Base-by-base conservation (phyloP, 1,140 invertebrate genomes). In the Drosophila bocki region DNA sequence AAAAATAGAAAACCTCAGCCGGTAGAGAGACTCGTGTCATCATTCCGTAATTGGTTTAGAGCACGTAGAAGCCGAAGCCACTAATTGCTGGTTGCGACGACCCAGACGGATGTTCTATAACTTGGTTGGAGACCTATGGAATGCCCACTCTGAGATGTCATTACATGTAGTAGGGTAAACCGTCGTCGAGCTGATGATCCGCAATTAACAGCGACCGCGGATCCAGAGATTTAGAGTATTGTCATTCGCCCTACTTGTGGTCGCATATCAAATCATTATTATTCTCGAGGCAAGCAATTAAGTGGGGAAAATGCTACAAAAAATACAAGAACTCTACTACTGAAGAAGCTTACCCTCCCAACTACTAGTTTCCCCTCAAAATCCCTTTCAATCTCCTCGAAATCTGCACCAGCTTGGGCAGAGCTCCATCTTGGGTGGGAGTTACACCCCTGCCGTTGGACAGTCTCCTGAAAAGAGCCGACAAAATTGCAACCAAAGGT, bases 401-500 rank as follows among this genome's bases (percentile, higher is more conserved):
- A 26, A 26, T 48, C 47, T 29, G 1, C 5, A 13, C 26, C 0
- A 26, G 13, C 26, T 29, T 50, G 15, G 0, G 9, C n/a, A 15
- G 29, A 33, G 29, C n/a, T 35, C 29, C 29, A 33, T 12, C 48
- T 51, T 50, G 48, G 29, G 26, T 22, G 11, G 12, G 22, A 26
- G 45, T 13, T 5, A 15, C 26, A 22, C 3, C 22, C 47, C 47
- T 19, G n/a, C 19, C 45, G 19, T 0, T 63, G 19, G 54, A 29
- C 15, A 39, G 29, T 7, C 50, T 53, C 57, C 68, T 71, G 63
- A 79, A 82, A 87, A 70, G 82, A 86, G 62, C 75, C 80, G 75
- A 82, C 69, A 71, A 79, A 85, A 85, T 85, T 85, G 82, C 82
- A 85, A 78, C 75, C 67, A 79, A 86, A 86, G 75, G 82, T 82